A percentile compares a stretch with the other conserved stretches of the same genome.
phyloP scores from a whole-genome alignment of 2,797 vertebrate genomes.

The Hipposideros larvatus region DNA sequence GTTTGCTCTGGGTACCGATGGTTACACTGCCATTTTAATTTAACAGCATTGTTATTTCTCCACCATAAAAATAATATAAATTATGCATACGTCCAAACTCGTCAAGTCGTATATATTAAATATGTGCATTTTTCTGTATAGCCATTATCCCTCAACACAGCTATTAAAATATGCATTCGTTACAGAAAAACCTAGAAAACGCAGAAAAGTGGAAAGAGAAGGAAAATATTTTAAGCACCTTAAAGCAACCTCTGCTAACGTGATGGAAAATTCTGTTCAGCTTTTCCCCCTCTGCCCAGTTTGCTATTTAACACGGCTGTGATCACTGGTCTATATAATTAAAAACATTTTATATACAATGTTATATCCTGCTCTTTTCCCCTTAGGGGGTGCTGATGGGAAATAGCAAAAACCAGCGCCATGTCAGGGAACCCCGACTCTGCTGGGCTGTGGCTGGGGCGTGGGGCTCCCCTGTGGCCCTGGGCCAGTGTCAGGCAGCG shows the following conservation, averaged over 20 bases:
- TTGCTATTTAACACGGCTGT: background rate
- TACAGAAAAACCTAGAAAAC: background rate
- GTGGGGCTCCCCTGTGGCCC: fast-evolving
- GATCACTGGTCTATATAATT: constrained; percentile 62
- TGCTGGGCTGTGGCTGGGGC: background rate
- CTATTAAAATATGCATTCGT: background rate
- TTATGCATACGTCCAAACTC: background rate
- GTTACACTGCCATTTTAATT: constrained; percentile 13
- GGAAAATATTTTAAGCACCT: background rate
- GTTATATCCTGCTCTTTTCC: background rate
- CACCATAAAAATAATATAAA: constrained; percentile 28
- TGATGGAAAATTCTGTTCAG: background rate
- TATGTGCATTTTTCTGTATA: background rate
- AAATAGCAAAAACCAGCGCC: background rate
- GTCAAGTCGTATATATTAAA: background rate
- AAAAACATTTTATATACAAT: background rate
- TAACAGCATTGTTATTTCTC: constrained; percentile 57
- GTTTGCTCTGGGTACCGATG: background rate
- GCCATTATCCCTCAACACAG: background rate
- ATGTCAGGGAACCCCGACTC: fast-evolving
- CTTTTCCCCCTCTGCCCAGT: background rate
- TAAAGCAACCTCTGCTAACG: background rate
- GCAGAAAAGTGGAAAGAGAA: background rate
- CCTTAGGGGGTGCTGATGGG: background rate
- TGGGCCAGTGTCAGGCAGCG: background rate